These are phyloP conservation scores for Diaprepes abbreviatus DNA, from an alignment of 2,888 invertebrate genomes.

Conservation along the genomic window DNA sequence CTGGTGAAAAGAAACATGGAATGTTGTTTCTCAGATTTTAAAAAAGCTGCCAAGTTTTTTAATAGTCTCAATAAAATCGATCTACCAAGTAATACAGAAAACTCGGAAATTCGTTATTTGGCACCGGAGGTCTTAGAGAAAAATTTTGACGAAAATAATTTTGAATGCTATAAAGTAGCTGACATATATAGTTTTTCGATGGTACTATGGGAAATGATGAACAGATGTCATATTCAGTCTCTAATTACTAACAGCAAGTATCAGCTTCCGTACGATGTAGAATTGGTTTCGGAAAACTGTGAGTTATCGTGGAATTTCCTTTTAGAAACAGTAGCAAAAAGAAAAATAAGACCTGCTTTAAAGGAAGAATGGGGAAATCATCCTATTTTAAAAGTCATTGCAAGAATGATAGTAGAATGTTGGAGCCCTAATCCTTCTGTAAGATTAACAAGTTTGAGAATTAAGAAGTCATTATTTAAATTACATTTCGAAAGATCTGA, in stretches of 20 bases:
- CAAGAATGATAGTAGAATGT: constrained; percentile 49
- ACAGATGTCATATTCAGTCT: constrained; percentile 22
- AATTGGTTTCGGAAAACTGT: constrained; percentile 17
- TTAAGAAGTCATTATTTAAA: constrained; percentile 50
- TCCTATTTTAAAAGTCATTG: constrained; percentile 32
- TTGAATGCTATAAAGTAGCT: constrained; percentile 49
- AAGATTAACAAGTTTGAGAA: constrained; percentile 50
- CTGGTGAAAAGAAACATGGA: constrained; percentile 49
- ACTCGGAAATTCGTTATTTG: constrained; percentile 46
- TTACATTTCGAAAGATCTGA: not conserved
- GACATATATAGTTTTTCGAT: constrained; percentile 53
- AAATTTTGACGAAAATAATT: constrained; percentile 37
- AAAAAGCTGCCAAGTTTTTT: constrained; percentile 45
- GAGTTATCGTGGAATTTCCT: constrained; percentile 43
- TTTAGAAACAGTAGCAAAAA: constrained; percentile 41
- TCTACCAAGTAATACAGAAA: constrained; percentile 33
- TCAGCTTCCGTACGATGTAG: constrained; percentile 46
- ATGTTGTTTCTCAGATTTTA: constrained; percentile 53
- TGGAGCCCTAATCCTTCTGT: constrained; percentile 51
- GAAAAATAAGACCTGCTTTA: constrained; percentile 46
- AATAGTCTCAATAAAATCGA: constrained; percentile 31
- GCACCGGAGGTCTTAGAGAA: constrained; percentile 52
- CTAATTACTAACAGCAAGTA: constrained; percentile 15
- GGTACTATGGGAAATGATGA: constrained; percentile 52
- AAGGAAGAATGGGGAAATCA: constrained; percentile 44